phyloP scores from a whole-genome alignment of 2,113 vertebrate genomes.

The Lepisosteus osseus region DNA sequence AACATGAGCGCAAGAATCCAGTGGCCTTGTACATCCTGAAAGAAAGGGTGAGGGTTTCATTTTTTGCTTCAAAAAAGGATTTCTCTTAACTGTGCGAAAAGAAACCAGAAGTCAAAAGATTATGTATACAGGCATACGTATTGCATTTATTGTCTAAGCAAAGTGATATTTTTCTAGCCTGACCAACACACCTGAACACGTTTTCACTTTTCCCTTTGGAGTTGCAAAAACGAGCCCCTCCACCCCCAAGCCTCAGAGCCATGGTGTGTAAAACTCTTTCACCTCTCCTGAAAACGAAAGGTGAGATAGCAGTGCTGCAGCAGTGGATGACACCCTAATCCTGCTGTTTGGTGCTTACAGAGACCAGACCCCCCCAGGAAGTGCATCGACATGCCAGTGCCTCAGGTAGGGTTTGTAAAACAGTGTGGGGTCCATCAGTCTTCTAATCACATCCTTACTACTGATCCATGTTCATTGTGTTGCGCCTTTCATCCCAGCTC shows the following conservation, averaged over 20 bases:
- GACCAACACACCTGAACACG: no score
- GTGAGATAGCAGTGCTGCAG: background rate
- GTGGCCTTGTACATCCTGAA: slow-evolving; percentile 86
- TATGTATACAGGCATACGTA: background rate
- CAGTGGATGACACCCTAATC: background rate
- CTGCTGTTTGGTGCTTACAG: slow-evolving; percentile 1
- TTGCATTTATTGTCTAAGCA: background rate
- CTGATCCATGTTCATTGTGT: no score
- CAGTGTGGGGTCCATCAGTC: background rate
- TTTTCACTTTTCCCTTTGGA: no score
- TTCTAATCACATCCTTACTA: background rate
- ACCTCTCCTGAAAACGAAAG: no score
- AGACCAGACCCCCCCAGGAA: background rate
- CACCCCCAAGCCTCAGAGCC: no score
- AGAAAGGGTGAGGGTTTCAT: slow-evolving; percentile 73
- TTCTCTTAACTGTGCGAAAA: background rate
- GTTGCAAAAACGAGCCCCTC: no score
- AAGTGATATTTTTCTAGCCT: background rate
- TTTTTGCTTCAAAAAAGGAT: background rate
- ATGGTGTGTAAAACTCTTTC: no score
- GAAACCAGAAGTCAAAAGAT: background rate
- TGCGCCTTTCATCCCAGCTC: no score
- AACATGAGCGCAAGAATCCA: slow-evolving; percentile 82
- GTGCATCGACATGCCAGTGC: background rate
- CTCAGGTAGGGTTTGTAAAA: background rate